phyloP scores from a whole-genome alignment of 1,140 invertebrate species.

The Sycobia sp. region DNA sequence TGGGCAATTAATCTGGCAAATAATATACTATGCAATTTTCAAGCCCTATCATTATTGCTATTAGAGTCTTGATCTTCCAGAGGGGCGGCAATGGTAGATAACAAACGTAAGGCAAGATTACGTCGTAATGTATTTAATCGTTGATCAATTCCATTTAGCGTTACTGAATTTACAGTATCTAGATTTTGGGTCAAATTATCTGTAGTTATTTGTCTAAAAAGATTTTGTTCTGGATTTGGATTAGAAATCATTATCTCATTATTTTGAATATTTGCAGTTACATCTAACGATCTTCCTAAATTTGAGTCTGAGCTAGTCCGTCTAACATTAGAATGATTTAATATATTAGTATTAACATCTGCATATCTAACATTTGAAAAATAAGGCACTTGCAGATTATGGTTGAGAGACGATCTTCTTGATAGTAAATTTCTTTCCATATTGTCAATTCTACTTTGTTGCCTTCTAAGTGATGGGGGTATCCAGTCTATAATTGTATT shows the following conservation, averaged over 20 bases:
- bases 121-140: conserved; percentile 6
- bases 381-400: conserved; percentile 43
- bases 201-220: not conserved
- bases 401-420: conserved; percentile 33
- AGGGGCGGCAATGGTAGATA: conserved; percentile 6
- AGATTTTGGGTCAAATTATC: not conserved
- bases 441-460: conserved; percentile 40
- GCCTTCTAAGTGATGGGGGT: conserved; percentile 40
- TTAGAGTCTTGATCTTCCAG: conserved; percentile 5
- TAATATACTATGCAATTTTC: no score
- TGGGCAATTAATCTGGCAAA: no score
- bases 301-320: conserved; percentile 29
- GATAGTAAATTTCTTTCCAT: conserved; percentile 39
- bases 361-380: conserved; percentile 32
- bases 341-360: conserved; percentile 1
- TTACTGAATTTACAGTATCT: not conserved
- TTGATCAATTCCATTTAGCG: conserved; percentile 7
- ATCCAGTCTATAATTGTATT: conserved; percentile 43
- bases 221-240: conserved; percentile 6
- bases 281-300: conserved; percentile 26
- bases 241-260: not conserved
- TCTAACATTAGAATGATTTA: conserved; percentile 23
- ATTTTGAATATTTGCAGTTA: not conserved
- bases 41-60: conserved; percentile 8
- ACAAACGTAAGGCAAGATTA: conserved; percentile 16